phyloP scores from a whole-genome alignment of 2,888 invertebrate genomes.

The Dryadula phaetusa region DNA sequence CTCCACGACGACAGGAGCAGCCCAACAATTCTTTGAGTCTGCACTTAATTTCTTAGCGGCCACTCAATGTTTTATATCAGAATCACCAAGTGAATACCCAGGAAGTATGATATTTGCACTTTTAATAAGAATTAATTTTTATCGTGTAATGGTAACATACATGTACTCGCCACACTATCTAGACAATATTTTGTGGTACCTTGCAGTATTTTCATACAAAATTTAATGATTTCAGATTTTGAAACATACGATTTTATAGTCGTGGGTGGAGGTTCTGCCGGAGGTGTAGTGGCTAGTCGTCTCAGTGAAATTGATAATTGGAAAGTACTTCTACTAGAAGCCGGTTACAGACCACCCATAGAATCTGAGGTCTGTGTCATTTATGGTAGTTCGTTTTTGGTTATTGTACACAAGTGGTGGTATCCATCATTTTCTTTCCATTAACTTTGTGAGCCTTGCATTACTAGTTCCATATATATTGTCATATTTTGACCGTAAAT shows the following conservation, averaged over 20 bases:
- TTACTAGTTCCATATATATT: too few relatives aligned
- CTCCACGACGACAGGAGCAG: conserved; percentile 46
- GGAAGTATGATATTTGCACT: conserved; percentile 13
- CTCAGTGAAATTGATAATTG: conserved; percentile 53
- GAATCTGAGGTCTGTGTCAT: conserved; percentile 43
- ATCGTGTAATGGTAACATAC: too few relatives aligned
- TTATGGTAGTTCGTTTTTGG: not conserved
- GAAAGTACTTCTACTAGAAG: conserved; percentile 56
- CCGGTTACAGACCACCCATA: conserved; percentile 49
- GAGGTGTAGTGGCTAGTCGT: conserved; percentile 57
- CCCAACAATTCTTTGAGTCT: conserved; percentile 49
- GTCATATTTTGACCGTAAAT: too few relatives aligned
- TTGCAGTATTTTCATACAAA: too few relatives aligned
- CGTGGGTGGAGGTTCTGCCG: conserved; percentile 57
- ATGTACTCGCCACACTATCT: too few relatives aligned
- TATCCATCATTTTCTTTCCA: too few relatives aligned
- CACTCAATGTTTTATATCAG: conserved; percentile 48
- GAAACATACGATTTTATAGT: conserved; percentile 56
- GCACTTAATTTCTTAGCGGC: conserved; percentile 54
- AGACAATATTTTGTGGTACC: too few relatives aligned
- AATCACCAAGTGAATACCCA: not conserved
- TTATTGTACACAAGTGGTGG: too few relatives aligned
- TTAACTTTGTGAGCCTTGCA: too few relatives aligned
- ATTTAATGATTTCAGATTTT: conserved; percentile 49
- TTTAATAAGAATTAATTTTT: too few relatives aligned